Evolutionary conservation across 2,113 vertebrate species (phyloP).

Genomic region (Serinus canaria): DNA sequence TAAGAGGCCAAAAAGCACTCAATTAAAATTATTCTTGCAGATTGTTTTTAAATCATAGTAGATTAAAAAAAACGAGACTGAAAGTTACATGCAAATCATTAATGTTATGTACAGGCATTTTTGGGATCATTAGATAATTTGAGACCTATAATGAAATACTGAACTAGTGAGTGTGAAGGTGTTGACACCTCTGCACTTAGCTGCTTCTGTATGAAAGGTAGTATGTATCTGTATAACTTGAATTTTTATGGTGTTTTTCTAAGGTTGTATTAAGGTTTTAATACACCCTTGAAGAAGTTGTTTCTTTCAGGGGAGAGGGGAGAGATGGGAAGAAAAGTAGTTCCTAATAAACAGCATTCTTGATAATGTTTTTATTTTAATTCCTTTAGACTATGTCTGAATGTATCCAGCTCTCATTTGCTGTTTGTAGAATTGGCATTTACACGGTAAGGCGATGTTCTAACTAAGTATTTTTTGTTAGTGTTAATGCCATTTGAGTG

Average conservation of each 20-base stretch:
- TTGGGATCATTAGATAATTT: not conserved
- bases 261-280: not conserved
- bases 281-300: not conserved
- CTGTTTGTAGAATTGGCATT: conserved; percentile 90
- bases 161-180: not conserved
- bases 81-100: not conserved
- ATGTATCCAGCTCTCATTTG: conserved; percentile 87
- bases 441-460: conserved; percentile 83
- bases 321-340: not conserved
- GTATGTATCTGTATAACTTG: not conserved
- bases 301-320: conserved; percentile 7
- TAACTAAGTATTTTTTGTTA: conserved; percentile 6
- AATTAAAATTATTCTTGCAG: not conserved
- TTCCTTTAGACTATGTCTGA: conserved; percentile 85
- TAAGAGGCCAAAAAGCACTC: not conserved
- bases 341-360: not conserved
- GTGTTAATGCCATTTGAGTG: not conserved
- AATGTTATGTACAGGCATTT: not conserved
- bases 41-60: not conserved
- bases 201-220: not conserved
- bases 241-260: not conserved
- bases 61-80: not conserved
- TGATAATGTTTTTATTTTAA: conserved; percentile 71
- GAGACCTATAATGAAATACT: not conserved
- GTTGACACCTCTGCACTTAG: not conserved